phyloP scores from a whole-genome alignment of 2,797 vertebrate genomes.

The Acrossocheilus fasciatus region DNA sequence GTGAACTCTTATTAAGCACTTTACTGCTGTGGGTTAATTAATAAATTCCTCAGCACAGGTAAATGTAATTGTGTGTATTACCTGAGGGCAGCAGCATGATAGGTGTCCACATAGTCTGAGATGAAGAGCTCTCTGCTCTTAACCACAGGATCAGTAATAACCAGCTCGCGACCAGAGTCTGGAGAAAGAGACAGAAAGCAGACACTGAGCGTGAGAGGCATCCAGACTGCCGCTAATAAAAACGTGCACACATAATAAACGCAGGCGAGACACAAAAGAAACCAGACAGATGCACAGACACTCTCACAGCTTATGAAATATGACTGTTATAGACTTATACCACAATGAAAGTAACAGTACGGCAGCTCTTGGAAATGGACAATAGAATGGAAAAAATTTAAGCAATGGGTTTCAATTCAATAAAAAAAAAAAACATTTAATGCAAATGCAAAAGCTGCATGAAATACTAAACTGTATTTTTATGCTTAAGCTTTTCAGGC shows the following conservation, averaged over 20 bases:
- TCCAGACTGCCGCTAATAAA: conserved; percentile 52
- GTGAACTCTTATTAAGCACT: conserved; percentile 20
- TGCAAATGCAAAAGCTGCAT: background rate
- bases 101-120: conserved; percentile 98
- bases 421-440: background rate
- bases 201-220: conserved; percentile 19
- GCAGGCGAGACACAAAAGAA: conserved; percentile 32
- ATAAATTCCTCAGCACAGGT: conserved; percentile 4
- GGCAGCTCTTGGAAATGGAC: background rate
- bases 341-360: background rate
- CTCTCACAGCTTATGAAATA: conserved; percentile 10
- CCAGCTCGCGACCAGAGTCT: conserved; percentile 97
- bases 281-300: conserved; percentile 13
- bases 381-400: background rate
- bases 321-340: background rate
- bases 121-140: conserved; percentile 99
- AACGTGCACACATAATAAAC: conserved; percentile 45
- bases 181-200: conserved; percentile 58
- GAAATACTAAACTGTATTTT: background rate
- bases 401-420: background rate
- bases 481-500: background rate
- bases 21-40: background rate
- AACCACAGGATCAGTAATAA: conserved; percentile 97
- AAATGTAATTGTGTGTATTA: conserved; percentile 66
- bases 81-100: conserved; percentile 98